These are phyloP conservation scores for Cnemophilus loriae DNA, from an alignment of 2,113 vertebrate species.

Conservation along the genomic window DNA sequence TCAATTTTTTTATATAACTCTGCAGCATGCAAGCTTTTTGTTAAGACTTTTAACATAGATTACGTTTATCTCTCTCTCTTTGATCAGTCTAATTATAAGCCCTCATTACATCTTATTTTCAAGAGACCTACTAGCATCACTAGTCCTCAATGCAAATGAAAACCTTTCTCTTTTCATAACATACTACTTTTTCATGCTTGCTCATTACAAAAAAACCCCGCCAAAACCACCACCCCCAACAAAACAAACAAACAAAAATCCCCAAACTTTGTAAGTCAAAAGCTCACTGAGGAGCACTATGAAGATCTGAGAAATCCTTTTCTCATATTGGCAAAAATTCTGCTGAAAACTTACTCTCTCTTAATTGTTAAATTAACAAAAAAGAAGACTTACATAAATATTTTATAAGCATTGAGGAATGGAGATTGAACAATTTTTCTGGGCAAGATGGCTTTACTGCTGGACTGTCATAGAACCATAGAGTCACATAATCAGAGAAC, in stretches of 20 bases:
- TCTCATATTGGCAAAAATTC: neutral
- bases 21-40: neutral
- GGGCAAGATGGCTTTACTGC: neutral
- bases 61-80: neutral
- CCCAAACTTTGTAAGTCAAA: neutral
- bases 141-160: neutral
- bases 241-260: neutral
- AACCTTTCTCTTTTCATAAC: neutral
- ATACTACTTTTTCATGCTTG: neutral
- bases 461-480: neutral
- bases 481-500: neutral
- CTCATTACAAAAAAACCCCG: neutral
- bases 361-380: neutral
- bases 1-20: neutral
- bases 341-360: neutral
- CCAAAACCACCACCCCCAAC: neutral
- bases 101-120: neutral
- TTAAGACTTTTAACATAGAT: neutral
- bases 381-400: neutral
- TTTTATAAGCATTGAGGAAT: neutral
- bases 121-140: neutral
- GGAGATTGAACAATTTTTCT: neutral
- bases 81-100: neutral
- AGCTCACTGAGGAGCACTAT: neutral
- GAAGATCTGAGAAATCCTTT: neutral